Conservation (phyloP, 1,140 invertebrate genomes). For the Ceratoteleas bidentatus region DNA sequence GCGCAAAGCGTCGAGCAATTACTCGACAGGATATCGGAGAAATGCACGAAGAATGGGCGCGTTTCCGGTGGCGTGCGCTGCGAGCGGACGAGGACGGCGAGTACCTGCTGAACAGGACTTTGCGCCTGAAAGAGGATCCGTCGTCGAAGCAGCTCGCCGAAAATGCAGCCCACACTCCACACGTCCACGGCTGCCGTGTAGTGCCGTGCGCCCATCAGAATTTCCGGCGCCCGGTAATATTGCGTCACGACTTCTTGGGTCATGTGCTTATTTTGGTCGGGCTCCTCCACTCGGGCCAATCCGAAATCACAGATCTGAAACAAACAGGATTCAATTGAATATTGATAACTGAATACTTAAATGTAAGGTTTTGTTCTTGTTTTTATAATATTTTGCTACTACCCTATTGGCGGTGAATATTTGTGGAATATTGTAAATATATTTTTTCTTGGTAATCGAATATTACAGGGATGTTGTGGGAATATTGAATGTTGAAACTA, state of each 20-base stretch:
- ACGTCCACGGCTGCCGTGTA: conserved; percentile 98
- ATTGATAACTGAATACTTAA: too few relatives aligned
- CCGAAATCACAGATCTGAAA: conserved; percentile 98
- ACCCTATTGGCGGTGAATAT: too few relatives aligned
- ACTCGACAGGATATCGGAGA: conserved; percentile 28
- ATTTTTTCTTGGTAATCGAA: too few relatives aligned
- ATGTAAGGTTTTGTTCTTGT: too few relatives aligned
- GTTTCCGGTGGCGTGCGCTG: conserved; percentile 18
- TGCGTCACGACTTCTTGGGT: conserved; percentile 99
- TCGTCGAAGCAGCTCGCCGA: conserved; percentile 96
- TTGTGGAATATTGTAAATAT: too few relatives aligned
- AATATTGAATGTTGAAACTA: too few relatives aligned
- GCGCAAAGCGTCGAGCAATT: too few relatives aligned
- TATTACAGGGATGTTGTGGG: too few relatives aligned
- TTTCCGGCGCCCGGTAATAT: conserved; percentile 99
- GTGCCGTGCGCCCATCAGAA: conserved; percentile 98
- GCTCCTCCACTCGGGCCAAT: conserved; percentile 95
- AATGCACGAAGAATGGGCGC: conserved; percentile 26
- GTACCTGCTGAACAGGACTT: conserved; percentile 95
- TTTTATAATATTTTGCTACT: too few relatives aligned
- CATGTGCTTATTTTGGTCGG: conserved; percentile 96
- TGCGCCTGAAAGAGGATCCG: conserved; percentile 98
- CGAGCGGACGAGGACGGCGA: conserved; percentile 37
- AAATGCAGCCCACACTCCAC: conserved; percentile 99
- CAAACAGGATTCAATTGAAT: too few relatives aligned